phyloP scores from a whole-genome alignment of 1,140 invertebrate genomes.

The Diachasmimorpha longicaudata region DNA sequence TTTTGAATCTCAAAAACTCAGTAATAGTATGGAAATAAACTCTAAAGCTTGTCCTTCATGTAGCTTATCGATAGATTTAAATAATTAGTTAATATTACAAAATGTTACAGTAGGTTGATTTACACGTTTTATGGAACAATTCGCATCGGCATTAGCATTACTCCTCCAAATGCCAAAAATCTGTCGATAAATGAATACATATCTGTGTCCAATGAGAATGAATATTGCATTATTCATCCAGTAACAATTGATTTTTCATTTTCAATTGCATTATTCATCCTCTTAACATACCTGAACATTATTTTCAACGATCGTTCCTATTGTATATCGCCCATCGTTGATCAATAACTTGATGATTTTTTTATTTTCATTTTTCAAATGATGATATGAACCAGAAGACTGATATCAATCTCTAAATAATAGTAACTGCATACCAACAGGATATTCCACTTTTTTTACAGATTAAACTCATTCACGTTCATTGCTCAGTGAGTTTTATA shows the following conservation, averaged over 20 bases:
- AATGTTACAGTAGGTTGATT: constrained; percentile 19
- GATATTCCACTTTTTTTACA: background rate
- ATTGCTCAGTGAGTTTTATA: too few relatives aligned
- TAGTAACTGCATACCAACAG: background rate
- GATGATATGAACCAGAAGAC: constrained; percentile 6
- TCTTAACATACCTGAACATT: background rate
- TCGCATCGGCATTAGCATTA: background rate
- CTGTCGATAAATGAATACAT: background rate
- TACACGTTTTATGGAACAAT: background rate
- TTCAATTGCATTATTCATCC: background rate
- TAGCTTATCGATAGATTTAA: constrained; percentile 22
- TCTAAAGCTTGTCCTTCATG: background rate
- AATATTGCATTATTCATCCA: too few relatives aligned
- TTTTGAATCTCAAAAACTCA: constrained; percentile 33
- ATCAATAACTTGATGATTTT: background rate
- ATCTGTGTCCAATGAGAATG: background rate
- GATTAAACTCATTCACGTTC: background rate
- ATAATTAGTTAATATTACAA: constrained; percentile 29
- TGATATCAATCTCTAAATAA: background rate
- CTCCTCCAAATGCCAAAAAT: background rate
- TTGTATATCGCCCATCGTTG: background rate
- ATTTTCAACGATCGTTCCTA: background rate
- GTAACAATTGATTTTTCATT: background rate
- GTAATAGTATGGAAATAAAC: constrained; percentile 31
- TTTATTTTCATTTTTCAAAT: background rate